Conservation (phyloP, 1,140 invertebrate genomes). For the Danaus plexippus region DNA sequence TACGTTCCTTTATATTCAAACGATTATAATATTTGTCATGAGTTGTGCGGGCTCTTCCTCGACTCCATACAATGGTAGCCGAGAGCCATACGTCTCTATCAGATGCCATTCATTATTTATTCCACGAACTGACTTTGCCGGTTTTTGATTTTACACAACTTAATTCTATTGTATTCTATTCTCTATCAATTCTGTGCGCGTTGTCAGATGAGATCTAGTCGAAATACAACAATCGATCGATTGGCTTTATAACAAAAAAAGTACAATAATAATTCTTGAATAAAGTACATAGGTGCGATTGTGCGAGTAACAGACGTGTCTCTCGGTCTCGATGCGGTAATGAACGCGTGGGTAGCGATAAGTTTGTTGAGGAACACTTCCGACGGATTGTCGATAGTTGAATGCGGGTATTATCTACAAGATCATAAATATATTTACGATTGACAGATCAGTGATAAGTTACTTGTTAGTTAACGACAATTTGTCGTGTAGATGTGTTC, state of each 20-base stretch:
- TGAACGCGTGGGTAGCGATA: conserved; percentile 11
- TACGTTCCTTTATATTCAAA: too few species aligned
- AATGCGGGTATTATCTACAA: conserved; percentile 38
- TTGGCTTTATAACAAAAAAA: conserved; percentile 11
- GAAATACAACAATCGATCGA: conserved; percentile 39
- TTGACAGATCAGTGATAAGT: conserved; percentile 37
- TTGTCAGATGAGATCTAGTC: conserved; percentile 37
- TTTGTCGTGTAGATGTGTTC: conserved; percentile 36
- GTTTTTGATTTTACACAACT: conserved; percentile 42
- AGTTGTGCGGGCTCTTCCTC: conserved; percentile 8
- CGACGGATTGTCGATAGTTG: conserved; percentile 25
- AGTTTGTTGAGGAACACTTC: background rate
- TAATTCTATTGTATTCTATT: conserved; percentile 42
- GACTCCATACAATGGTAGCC: conserved; percentile 12
- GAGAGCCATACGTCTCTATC: conserved; percentile 17
- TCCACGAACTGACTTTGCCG: conserved; percentile 18
- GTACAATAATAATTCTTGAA: background rate
- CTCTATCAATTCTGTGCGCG: conserved; percentile 34
- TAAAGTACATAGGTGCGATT: conserved; percentile 9
- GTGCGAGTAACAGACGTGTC: background rate
- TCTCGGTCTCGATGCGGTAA: conserved; percentile 5
- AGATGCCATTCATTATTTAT: conserved; percentile 21
- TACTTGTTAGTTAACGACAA: conserved; percentile 37
- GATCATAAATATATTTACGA: conserved; percentile 47
- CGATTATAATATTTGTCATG: conserved; percentile 12